Evolutionary conservation across 2,113 vertebrate species (phyloP), one percentile per base, ranked within the genome.

Genomic region (Stegastes partitus): DNA sequence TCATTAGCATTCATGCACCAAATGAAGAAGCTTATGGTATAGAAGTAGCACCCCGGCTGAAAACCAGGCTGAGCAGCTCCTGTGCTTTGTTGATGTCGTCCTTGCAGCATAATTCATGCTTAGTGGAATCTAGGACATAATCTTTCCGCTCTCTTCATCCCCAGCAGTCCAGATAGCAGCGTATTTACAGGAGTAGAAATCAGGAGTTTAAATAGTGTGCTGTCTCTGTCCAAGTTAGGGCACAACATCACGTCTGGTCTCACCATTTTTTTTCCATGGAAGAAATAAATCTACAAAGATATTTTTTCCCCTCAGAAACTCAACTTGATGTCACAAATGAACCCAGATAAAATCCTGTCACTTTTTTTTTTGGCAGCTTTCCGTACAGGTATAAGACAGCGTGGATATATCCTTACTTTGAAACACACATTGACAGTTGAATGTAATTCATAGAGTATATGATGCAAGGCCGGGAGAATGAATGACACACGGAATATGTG

Each of bases 51-150:
- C 3, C 28, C 11, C 25, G 34, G 39, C 59, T 25, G 54, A 56
- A 63, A 55, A 34, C 28, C 11, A 34, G 34, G 39, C 58, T 25
- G 53, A 58, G 66, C 18, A 63, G 69, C 28, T 7, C 64, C 81
- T 63, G 55, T 16, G 68, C 78, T 82, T 74, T 61, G 78, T 77
- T 63, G 79, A 75, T 21, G 64, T 78, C 54, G 15, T 70, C 69
- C 76, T 84, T 45, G 2, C 37, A 77, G 75, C 73, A 81, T 86
- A 81, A 89, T 86, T 90, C 74, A 77, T 69, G 73, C 61, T 77
- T 58, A 19, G 71, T 54, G 21, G 80, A 88, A 90, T 90, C 89
- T 88, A 78, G 83, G 85, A 80, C 85, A 80, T 80, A 73, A 82
- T 85, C 88, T 79, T 34, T 78, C 77, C 1, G 2, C 68, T 87